Evolutionary conservation across 2,113 vertebrate genomes (phyloP), one percentile per base, ranked within the genome.

Genomic region (Silurus meridionalis): DNA sequence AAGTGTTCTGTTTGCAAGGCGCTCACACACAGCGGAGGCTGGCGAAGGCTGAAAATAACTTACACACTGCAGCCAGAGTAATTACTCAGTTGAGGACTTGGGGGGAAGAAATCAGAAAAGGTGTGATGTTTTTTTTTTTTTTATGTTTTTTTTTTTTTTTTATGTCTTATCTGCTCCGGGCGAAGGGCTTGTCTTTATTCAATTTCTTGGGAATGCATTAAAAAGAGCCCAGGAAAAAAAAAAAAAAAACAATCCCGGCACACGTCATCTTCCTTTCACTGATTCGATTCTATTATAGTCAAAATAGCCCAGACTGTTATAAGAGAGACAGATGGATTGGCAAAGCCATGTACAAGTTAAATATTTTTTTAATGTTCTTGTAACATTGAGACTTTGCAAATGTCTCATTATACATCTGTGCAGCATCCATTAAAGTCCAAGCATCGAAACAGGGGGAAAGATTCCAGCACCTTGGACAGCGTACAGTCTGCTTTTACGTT

Each of bases 1-100:
- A 83, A 85, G 83, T 80, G 82, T 89, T 88, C 86, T 87, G 89
- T 86, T 85, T 87, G 87, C 81, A 87, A 89, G 48, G 69, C 79
- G 52, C 25, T 55, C 74, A 69, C 58, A 61, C 14, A 25, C 69
- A 52, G 80, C n/a, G 69, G 85, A 80, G 77, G 84, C 82, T 87
- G 55, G 80, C 66, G 67, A 85, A 46, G 80, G 69, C 71, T 85
- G 80, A 87, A 81, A 91, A 90, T 88, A 89, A 25, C 83, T 83
- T 8, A 58, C 37, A 63, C 83, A 75, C 69, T 74, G 67, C 67
- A 64, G 79, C 79, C 28, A 21, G 55, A 75, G 57, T 82, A 82
- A 85, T 57, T 85, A 60, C 23, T 75, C 57, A 25, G 85, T 61
- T 37, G 48, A 82, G 46, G 60, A 85, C 11, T 5, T 11, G 21